Evolutionary conservation across 2,797 vertebrate species (phyloP).

Genomic region (Smutsia gigantea): DNA sequence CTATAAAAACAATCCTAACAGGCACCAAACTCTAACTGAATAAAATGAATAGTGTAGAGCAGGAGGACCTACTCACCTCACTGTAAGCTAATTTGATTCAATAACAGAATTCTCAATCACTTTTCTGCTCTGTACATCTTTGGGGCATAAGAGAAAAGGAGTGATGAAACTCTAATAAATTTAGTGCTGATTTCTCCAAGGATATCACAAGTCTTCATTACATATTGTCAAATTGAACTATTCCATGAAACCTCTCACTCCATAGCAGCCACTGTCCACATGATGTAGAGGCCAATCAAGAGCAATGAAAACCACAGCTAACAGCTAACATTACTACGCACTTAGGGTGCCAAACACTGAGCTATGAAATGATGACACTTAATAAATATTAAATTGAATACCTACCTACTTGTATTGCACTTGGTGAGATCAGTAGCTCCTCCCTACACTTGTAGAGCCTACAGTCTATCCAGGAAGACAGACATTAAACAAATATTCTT

Average conservation of each 20-base stretch:
- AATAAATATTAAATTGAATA: background rate
- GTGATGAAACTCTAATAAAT: background rate
- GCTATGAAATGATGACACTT: background rate
- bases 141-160: background rate
- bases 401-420: background rate
- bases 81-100: background rate
- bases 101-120: background rate
- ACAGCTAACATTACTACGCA: background rate
- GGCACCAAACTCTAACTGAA: background rate
- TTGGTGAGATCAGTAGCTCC: background rate
- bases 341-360: background rate
- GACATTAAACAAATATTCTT: background rate
- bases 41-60: background rate
- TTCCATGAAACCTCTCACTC: background rate
- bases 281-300: background rate
- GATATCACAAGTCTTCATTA: background rate
- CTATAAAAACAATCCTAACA: background rate
- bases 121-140: constrained; percentile 8
- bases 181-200: background rate
- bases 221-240: background rate
- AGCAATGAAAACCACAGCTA: background rate
- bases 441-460: background rate
- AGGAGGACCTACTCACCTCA: background rate
- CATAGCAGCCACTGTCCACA: background rate
- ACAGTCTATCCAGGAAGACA: background rate